Evolutionary conservation across 2,888 invertebrate genomes (phyloP), one percentile per base, ranked within the genome.

Genomic region (Eupithecia inturbata): DNA sequence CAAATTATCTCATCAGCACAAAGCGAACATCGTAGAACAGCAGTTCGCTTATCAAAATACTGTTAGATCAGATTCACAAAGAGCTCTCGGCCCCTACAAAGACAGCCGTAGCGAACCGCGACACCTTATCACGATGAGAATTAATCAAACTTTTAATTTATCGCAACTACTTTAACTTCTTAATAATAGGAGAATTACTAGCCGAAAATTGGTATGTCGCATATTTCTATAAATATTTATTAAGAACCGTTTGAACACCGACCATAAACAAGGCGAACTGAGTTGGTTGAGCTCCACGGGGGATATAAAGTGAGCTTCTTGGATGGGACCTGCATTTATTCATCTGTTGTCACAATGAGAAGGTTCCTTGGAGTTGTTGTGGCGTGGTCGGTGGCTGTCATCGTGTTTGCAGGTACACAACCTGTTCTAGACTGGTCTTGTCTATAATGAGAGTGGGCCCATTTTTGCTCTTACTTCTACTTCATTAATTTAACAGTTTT

Each of bases 271-370:
- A 81, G 85, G 39, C 19, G 28, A 68, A n/a, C 66, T 70, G 60
- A 87, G 87, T 87, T 84, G 85, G 88, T 39, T 39, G n/a, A 86
- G 86, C 87, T 85, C 87, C 80, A 83, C 82, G 83, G 83, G 80
- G 80, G 86, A 91, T 92, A 92, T 90, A 91, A 88, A 85, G 82
- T 87, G 84, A 82, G 85, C 82, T 81, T 79, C 82, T 80, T 82
- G 80, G 79, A 82, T 79, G 80, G 77, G 77, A 80, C 79, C 83
- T 88, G 88, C 91, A 91, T 90, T 91, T 85, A 79, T 80, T 82
- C 83, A 79, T 75, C 82, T 76, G 76, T 82, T 82, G 83, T 83
- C 85, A 87, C 82, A 83, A 91, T 89, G 91, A 81, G 79, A 81
- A 83, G 84, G 83, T 81, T 84, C 73, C 77, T 78, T 75, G 62